A percentile compares a stretch with the other conserved stretches of the same genome.
Evolutionary conservation across 2,113 vertebrate genomes (phyloP).

Genomic region (Lepisosteus oculatus): DNA sequence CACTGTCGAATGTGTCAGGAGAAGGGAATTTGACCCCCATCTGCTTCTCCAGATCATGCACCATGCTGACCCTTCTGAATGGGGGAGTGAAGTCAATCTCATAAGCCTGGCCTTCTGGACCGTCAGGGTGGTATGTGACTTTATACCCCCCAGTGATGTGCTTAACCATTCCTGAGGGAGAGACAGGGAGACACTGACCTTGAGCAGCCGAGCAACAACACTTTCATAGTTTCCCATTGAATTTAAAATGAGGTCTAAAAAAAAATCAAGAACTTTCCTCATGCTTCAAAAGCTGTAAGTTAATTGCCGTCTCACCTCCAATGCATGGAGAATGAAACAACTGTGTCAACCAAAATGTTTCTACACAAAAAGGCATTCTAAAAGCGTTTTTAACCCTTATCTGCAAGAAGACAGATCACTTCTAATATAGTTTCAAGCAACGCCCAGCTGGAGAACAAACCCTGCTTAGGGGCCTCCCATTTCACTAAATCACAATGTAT

Average conservation of each 20-base stretch:
- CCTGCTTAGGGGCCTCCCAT: neutral
- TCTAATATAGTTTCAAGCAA: too few relatives aligned
- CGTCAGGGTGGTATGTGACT: conserved; percentile 88
- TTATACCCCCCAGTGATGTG: conserved; percentile 85
- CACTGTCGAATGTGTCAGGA: conserved; percentile 59
- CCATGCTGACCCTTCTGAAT: conserved; percentile 86
- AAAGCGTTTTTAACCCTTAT: too few relatives aligned
- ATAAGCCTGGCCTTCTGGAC: conserved; percentile 77
- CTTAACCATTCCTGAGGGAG: conserved; percentile 87
- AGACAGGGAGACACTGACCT: neutral
- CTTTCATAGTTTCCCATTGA: neutral
- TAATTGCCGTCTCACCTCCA: too few relatives aligned
- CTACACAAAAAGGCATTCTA: too few relatives aligned
- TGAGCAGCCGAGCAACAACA: neutral
- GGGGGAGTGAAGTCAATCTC: conserved; percentile 97
- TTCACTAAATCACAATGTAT: too few relatives aligned
- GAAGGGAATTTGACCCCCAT: conserved; percentile 83
- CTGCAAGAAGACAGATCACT: too few relatives aligned
- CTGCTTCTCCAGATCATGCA: conserved; percentile 81
- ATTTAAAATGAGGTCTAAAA: neutral
- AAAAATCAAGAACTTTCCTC: neutral
- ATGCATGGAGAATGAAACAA: too few relatives aligned
- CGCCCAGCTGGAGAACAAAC: neutral
- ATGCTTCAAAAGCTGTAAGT: too few relatives aligned
- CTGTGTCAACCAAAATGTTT: too few relatives aligned